Percentiles rank a stretch among this genome's conserved stretches.
Conservation (phyloP, 2,888 invertebrate genomes). For the Apamea crenata region DNA sequence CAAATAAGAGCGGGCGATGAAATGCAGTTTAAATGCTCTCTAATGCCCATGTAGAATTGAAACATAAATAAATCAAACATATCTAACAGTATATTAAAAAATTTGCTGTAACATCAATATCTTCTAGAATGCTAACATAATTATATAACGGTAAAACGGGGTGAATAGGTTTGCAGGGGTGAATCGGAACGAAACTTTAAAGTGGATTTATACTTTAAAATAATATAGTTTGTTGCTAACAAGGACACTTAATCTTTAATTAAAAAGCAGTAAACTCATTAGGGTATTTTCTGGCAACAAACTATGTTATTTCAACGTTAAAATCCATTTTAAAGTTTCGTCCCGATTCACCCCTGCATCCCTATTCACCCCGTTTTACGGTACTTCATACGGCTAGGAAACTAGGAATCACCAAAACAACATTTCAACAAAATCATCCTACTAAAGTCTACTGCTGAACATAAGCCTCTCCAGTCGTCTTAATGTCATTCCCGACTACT, state of each 20-base stretch:
- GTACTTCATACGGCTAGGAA: not conserved
- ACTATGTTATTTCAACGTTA: too few relatives aligned
- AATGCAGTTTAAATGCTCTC: not conserved
- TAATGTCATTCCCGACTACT: not conserved
- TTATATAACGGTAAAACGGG: too few relatives aligned
- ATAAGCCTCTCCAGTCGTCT: not conserved
- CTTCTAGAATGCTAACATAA: not conserved
- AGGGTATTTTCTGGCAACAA: too few relatives aligned
- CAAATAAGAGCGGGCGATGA: not conserved
- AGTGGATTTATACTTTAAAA: too few relatives aligned
- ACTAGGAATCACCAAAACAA: not conserved
- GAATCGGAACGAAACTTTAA: too few relatives aligned
- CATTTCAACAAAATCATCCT: not conserved
- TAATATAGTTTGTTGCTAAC: too few relatives aligned
- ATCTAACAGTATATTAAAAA: not conserved
- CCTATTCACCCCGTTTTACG: too few relatives aligned
- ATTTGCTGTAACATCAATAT: not conserved
- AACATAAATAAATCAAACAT: not conserved
- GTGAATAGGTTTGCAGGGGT: too few relatives aligned
- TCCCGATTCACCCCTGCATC: too few relatives aligned
- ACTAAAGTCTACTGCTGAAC: not conserved
- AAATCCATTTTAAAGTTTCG: too few relatives aligned
- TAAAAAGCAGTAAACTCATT: too few relatives aligned
- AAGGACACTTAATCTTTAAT: too few relatives aligned
- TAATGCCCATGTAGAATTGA: not conserved